A percentile compares a stretch with the other conserved stretches of the same genome.
These are phyloP conservation scores for Nibea coibor DNA, from an alignment of 2,113 vertebrate genomes.

Conservation along the genomic window DNA sequence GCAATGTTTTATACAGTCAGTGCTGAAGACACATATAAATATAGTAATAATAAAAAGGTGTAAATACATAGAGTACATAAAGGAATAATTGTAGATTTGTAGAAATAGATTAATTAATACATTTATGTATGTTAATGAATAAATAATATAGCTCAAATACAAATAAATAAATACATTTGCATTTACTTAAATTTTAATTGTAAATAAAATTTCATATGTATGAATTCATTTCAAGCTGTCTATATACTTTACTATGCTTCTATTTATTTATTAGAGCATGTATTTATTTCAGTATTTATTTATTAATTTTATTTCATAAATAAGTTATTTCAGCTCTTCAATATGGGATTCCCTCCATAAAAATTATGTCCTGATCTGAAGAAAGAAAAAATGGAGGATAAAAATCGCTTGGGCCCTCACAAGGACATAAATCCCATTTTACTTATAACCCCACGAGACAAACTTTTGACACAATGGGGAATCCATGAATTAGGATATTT, in stretches of 20 bases:
- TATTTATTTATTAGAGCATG: background rate
- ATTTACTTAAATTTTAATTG: background rate
- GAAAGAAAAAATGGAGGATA: background rate
- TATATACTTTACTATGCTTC: background rate
- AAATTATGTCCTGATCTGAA: background rate
- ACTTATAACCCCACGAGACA: background rate
- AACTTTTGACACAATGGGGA: background rate
- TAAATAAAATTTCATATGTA: background rate
- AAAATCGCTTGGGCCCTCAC: background rate
- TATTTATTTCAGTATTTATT: background rate
- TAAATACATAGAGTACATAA: no score
- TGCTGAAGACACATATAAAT: no score
- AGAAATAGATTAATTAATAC: no score
- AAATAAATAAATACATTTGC: background rate
- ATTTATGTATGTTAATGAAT: background rate
- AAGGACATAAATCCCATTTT: background rate
- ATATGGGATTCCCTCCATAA: background rate
- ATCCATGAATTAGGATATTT: background rate
- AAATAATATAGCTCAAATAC: background rate
- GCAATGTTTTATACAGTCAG: no score
- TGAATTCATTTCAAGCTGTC: background rate
- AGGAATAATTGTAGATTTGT: no score
- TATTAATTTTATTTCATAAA: background rate
- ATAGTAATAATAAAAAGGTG: no score
- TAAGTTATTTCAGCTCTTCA: background rate